Base-by-base conservation (phyloP, 2,888 invertebrate genomes). In the Drosophila lacicola region DNA sequence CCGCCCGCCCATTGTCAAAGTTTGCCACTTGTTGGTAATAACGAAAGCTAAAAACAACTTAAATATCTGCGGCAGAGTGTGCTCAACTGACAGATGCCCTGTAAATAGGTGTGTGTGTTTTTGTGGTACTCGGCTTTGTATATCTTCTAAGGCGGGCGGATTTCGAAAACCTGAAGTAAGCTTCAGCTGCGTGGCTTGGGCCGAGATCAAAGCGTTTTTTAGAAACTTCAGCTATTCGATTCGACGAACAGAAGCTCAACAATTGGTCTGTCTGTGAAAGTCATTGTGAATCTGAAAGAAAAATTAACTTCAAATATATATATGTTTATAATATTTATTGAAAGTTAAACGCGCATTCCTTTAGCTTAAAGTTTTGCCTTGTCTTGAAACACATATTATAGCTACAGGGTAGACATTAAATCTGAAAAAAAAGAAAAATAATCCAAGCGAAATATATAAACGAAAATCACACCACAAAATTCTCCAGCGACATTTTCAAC, bases 401-500 rank as follows among this genome's bases (percentile, higher is more conserved):
- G 47, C 37, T 44, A 25, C 51, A 65, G 64, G 64, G 66, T 51
- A 66, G 13, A 44, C 14, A 19, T 8, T 29, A 47, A 25, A 21
- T 8, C 11, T 10, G 19, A 45, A 63, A 11, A 2, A 21, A 29
- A 44, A 10, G n/a, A 34, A 36, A 49, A 61, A 44, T 49, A 39
- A 51, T 41, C 25, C 50, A 42, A 51, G 45, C 37, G 37, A 51
- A 44, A 37, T 33, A 63, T 66, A 47, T 71, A 82, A 88, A 88
- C 70, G 77, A 85, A 85, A 82, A 82, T 82, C 82, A 88, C 77
- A 56, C 76, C 81, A 87, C 68, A 56, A 80, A 83, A 88, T 78
- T 88, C 86, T 89, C 88, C 51, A 82, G 89, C 70, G 89, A 78
- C 85, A 80, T 89, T 89, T 88, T 75, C 70, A 86, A 82, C 90